Base-by-base conservation (phyloP, 2,888 invertebrate genomes). In the Dryococelus australis region DNA sequence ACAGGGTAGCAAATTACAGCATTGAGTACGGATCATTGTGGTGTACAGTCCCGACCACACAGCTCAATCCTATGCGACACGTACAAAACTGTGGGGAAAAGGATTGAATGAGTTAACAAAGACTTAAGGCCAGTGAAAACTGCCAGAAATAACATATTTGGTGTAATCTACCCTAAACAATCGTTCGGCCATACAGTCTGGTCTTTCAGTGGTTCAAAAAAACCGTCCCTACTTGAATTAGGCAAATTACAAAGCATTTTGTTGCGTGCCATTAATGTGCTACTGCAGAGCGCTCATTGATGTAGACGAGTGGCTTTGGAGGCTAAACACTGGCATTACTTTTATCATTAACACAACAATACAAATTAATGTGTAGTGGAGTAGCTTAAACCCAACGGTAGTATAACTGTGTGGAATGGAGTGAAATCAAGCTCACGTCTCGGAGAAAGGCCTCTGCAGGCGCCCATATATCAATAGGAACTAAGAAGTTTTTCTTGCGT, bases 381-480 rank as follows among this genome's bases (percentile, higher is more conserved):
- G 65, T 65, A 65, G 2, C 65, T n/a, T 47, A 65, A 20, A n/a
- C 65, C 20, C 6, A 65, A 65, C 65, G 24, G 65, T 8, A 65
- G n/a, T 65, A 65, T 65, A 65, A 65, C 65, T 65, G 65, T 9
- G 65, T 20, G 6, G 65, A 65, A 65, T 65, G 65, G 24, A n/a
- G 65, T 24, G 65, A 65, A 65, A 24, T 24, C 24, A 16, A n/a
- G 65, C 65, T n/a, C n/a, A 24, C 65, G 6, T 1, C 24, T 65
- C 65, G 0, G 8, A 8, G 24, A 24, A 65, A 65, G 65, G n/a
- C 65, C 6, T 65, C 24, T 16, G 65, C n/a, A 65, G 65, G 65
- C 65, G 24, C 65, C 65, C 65, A 65, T 65, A 65, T 65, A 65
- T 65, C 65, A 65, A 65, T 65, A 65, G 13, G 65, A n/a, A 65